Base-by-base conservation (phyloP, 2,888 invertebrate genomes). In the Melieria crassipennis region DNA sequence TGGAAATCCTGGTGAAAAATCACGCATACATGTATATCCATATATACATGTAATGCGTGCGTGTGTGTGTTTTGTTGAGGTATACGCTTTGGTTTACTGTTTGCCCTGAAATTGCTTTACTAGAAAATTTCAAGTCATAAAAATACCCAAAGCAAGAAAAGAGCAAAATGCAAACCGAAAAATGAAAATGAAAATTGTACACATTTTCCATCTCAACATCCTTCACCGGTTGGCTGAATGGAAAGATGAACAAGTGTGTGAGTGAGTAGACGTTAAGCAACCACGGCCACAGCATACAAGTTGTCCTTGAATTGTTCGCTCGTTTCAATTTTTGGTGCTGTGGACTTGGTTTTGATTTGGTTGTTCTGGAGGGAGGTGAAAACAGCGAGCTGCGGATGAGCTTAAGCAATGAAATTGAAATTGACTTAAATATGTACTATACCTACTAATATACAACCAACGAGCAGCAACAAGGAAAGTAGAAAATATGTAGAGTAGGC, bases 71-170 rank as follows among this genome's bases (percentile, higher is more conserved):
- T 5, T 13, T 10, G 13, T 13, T 58, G 58, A 42, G 16, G 58
- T 58, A 7, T 7, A 5, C 13, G 52, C 52, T 52, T 52, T 52
- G 6, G 6, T 52, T 52, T 7, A 4, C 13, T 52, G 4, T 52
- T 52, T 52, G n/a, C 13, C 16, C 5, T 58, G 5, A 58, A 58
- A 58, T 58, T 58, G 58, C 42, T 58, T 58, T 13, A 42, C 58
- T 16, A 58, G 58, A 58, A 58, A 58, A 58, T 58, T 45, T 58
- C 58, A 58, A 58, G 58, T 42, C 58, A 58, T 58, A 58, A 58
- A 58, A 58, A 30, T 58, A 30, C 42, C 30, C 5, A 58, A 58
- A 58, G 58, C 58, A 58, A 42, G 30, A 30, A 5, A 52, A 52
- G n/a, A 7, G n/a, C 52, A 13, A 52, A 11, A 52, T 5, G n/a